phyloP scores from a whole-genome alignment of 2,797 vertebrate genomes.

The Peromyscus nudipes region DNA sequence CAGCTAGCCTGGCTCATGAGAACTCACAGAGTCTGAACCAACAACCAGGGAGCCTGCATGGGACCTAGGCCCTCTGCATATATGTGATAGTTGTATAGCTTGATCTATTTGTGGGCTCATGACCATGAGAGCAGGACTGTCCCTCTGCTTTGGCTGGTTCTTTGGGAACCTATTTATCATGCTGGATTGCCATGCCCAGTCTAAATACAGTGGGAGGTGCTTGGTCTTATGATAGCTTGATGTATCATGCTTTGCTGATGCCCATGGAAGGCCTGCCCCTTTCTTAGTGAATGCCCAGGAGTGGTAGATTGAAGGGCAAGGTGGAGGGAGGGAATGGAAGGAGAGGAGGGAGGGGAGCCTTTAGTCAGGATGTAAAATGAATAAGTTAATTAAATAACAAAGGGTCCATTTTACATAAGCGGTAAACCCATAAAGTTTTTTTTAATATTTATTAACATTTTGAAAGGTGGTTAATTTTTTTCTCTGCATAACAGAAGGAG shows the following conservation, averaged over 20 bases:
- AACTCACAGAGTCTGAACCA: neutral
- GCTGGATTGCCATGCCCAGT: neutral
- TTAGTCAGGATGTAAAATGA: no score
- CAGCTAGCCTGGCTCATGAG: neutral
- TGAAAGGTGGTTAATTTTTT: neutral
- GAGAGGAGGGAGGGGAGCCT: no score
- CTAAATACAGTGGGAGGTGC: neutral
- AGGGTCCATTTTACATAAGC: neutral
- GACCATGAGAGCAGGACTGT: neutral
- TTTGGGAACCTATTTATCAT: neutral
- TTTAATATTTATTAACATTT: constrained; percentile 44
- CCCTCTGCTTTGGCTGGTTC: neutral
- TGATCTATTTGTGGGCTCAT: neutral
- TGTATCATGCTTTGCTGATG: neutral
- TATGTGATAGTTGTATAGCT: neutral
- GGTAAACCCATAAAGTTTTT: neutral
- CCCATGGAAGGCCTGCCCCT: neutral
- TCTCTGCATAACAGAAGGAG: constrained; percentile 1
- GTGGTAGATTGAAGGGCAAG: no score
- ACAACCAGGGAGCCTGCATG: neutral
- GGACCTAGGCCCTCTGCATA: neutral
- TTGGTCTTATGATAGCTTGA: neutral
- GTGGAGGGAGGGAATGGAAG: no score
- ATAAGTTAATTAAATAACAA: no score
- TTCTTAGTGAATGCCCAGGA: neutral